Conservation (phyloP, 2,113 vertebrate genomes). For the Antechinus flavipes region DNA sequence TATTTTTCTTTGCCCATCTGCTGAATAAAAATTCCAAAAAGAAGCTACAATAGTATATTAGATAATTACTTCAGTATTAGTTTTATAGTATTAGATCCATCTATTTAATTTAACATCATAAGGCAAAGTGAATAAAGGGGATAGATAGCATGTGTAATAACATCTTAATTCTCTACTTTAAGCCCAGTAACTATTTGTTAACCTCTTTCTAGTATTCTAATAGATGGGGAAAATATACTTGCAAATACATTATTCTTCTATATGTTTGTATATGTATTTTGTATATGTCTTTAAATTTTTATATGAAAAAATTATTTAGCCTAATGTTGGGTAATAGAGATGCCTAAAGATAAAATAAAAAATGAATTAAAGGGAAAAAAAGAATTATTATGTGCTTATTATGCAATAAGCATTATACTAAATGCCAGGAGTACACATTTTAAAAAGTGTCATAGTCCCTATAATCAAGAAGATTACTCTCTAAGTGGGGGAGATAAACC, state of each 20-base stretch:
- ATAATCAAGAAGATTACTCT: neutral
- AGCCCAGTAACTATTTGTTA: neutral
- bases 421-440: neutral
- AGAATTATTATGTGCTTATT: neutral
- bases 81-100: conserved; percentile 45
- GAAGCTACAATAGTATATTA: conserved; percentile 14
- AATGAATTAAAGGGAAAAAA: neutral
- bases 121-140: neutral
- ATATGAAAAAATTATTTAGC: neutral
- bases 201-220: neutral
- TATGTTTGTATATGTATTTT: neutral
- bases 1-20: conserved; percentile 58
- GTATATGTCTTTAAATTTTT: neutral
- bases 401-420: neutral
- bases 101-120: conserved; percentile 3
- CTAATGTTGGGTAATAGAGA: neutral
- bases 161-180: neutral
- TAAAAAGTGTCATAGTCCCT: neutral
- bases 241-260: neutral
- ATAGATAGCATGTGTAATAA: neutral
- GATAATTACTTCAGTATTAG: conserved; percentile 26
- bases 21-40: conserved; percentile 59
- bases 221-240: neutral
- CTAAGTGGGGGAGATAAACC: neutral
- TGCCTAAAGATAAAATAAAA: neutral